Conservation (phyloP, 1,140 invertebrate species). For the Drosophila nikananu region DNA sequence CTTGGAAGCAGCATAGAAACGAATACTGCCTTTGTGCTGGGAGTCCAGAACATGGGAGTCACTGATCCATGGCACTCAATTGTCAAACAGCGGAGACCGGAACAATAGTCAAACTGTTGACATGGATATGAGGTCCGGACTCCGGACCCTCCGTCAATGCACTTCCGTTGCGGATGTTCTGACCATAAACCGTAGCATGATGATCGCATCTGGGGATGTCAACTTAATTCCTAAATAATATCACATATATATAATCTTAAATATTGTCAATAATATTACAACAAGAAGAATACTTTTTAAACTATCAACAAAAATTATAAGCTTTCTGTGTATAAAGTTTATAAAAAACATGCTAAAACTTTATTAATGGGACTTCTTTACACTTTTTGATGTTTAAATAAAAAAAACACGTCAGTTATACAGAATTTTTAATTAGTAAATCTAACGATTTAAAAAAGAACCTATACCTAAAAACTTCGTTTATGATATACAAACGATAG, state of each 20-base stretch:
- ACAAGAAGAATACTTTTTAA: neutral
- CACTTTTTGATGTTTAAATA: too few species aligned
- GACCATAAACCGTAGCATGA: slow-evolving; percentile 19
- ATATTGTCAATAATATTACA: too few species aligned
- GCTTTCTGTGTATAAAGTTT: neutral
- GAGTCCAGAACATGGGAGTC: slow-evolving; percentile 44
- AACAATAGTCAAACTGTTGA: slow-evolving; percentile 63
- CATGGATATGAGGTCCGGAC: slow-evolving; percentile 57
- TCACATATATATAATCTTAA: neutral
- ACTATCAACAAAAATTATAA: neutral
- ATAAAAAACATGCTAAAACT: neutral
- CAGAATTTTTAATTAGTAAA: too few species aligned
- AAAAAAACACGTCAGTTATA: too few species aligned
- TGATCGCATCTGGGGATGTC: slow-evolving; percentile 10
- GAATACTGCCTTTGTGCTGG: slow-evolving; percentile 48
- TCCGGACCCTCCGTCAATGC: slow-evolving; percentile 13
- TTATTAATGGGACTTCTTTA: too few species aligned
- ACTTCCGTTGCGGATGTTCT: slow-evolving; percentile 48
- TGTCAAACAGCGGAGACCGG: slow-evolving; percentile 54
- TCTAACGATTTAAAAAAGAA: too few species aligned
- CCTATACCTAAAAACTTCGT: too few species aligned
- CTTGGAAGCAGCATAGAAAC: slow-evolving; percentile 25
- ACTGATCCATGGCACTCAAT: slow-evolving; percentile 78
- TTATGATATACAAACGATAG: too few species aligned
- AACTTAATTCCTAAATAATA: neutral